A percentile compares a stretch with the other conserved stretches of the same genome.
Conservation (phyloP, 2,888 invertebrate species). For the Anoplius nigerrimus region DNA sequence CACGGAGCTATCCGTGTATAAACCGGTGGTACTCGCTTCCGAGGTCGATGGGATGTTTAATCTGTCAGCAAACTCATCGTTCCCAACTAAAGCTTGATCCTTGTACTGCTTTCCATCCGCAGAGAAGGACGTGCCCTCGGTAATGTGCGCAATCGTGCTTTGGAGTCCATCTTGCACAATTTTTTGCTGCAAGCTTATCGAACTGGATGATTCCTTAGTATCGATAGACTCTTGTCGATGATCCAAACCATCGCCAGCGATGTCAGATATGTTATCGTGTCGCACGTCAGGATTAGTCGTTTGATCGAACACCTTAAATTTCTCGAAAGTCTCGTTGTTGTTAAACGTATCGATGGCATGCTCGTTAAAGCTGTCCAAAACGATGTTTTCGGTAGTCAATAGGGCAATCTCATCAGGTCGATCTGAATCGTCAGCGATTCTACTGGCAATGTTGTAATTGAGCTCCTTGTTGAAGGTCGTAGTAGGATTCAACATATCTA, state of each 20-base stretch:
- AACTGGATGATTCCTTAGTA: constrained; percentile 20
- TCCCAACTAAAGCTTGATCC: constrained; percentile 25
- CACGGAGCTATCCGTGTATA: constrained; percentile 44
- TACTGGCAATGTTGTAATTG: constrained; percentile 33
- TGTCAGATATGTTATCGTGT: constrained; percentile 17
- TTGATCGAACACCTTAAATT: constrained; percentile 54
- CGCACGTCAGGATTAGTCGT: constrained; percentile 27
- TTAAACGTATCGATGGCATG: constrained; percentile 48
- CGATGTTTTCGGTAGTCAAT: constrained; percentile 44
- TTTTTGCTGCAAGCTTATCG: constrained; percentile 59
- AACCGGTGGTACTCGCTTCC: constrained; percentile 31
- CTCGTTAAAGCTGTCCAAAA: constrained; percentile 47
- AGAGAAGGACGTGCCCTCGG: constrained; percentile 47
- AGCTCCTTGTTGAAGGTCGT: constrained; percentile 33
- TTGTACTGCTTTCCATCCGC: constrained; percentile 39
- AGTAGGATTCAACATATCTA: constrained; percentile 44
- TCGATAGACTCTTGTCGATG: constrained; percentile 14
- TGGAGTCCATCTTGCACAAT: constrained; percentile 65
- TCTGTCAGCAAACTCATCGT: constrained; percentile 37
- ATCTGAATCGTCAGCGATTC: constrained; percentile 28
- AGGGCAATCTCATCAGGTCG: constrained; percentile 32
- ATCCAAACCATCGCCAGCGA: background rate
- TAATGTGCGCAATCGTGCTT: constrained; percentile 64
- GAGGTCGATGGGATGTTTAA: constrained; percentile 33
- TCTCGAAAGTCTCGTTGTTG: constrained; percentile 49